Evolutionary conservation across 2,113 vertebrate species (phyloP), one percentile per base, ranked within the genome.

Genomic region (Serilophus lunatus): DNA sequence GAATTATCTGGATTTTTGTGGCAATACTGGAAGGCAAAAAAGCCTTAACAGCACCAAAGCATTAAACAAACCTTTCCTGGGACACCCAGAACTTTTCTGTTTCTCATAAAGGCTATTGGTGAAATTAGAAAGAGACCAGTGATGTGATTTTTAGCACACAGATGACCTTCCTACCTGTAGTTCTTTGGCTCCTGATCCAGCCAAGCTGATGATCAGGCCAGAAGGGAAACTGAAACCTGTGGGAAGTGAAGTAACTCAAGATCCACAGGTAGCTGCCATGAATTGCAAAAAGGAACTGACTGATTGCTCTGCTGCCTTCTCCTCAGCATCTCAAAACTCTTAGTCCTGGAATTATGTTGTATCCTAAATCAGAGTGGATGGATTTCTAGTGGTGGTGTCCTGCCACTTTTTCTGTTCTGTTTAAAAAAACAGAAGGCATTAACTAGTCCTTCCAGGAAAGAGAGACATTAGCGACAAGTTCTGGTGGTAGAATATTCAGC

Each of bases 1-100:
- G 20, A 96, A 91, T 83, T 95, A 96, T 17, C 83, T 93, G 17
- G 94, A 97, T 16, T 56, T 97, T 98, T 83, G 76, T 95, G 33
- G 36, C 38, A 11, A 89, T 96, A 66, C 83, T 95, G 18, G 76
- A 98, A 98, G 94, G 97, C 98, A 95, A 70, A 42, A 35, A 56
- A 60, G 13, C 8, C 17, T 25, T 59, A 59, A 29, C 28, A 42
- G 8, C 11, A 16, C 2, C 44, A 50, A 63, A 31, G 2, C 33
- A 49, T 20, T 12, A 57, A 65, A 36, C 3, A 35, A n/a, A 14
- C 18, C 25, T 38, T 54, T 35, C 10, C 7, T 36, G 47, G 36
- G 84, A 79, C 11, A 59, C 44, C 2, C 3, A 25, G 12, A 44
- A 26, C 5, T 40, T 65, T 42, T 26, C 26, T 11, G 2, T 81